phyloP scores from a whole-genome alignment of 2,113 vertebrate species.

The Pterophyllum scalare region DNA sequence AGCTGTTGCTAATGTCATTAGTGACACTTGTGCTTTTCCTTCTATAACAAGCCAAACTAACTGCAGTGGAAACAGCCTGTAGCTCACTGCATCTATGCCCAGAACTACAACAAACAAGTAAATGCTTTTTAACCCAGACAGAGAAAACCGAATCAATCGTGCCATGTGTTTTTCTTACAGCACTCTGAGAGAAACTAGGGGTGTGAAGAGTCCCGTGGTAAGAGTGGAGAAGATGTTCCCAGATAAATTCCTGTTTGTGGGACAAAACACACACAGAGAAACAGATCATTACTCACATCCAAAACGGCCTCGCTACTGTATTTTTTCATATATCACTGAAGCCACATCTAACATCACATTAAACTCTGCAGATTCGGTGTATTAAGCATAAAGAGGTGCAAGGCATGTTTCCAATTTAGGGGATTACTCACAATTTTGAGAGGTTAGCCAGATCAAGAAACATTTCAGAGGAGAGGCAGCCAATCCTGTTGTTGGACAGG shows the following conservation, averaged over 20 bases:
- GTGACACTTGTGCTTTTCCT: neutral
- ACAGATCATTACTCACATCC: neutral
- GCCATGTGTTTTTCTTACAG: constrained; percentile 81
- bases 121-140: neutral
- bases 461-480: constrained; percentile 89
- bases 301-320: neutral
- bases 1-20: constrained; percentile 6
- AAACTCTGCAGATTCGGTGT: neutral
- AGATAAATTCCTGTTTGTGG: constrained; percentile 85
- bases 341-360: neutral
- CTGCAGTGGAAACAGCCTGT: neutral
- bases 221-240: constrained; percentile 93
- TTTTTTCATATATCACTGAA: neutral
- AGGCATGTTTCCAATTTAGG: constrained; percentile 45
- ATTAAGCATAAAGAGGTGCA: constrained; percentile 16
- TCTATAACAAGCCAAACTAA: neutral
- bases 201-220: constrained; percentile 85
- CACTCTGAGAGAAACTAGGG: constrained; percentile 85
- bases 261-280: constrained; percentile 18
- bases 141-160: neutral
- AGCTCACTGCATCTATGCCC: neutral
- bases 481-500: constrained; percentile 93
- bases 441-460: constrained; percentile 87
- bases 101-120: neutral
- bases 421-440: constrained; percentile 89